Evolutionary conservation across 2,113 vertebrate species (phyloP).

Genomic region (Psittacara wagleri): DNA sequence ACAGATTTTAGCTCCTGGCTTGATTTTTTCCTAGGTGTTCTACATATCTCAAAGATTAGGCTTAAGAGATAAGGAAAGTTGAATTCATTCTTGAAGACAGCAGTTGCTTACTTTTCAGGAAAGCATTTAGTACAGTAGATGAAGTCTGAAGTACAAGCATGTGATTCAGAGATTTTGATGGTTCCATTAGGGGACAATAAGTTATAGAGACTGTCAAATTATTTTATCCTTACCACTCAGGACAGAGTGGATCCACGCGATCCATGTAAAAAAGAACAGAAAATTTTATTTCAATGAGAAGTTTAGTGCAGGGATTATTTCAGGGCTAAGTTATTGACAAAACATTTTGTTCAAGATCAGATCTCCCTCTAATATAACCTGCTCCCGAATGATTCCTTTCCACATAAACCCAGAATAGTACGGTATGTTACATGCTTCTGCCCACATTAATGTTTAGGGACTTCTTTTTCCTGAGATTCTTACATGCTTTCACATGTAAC

Average conservation of each 20-base stretch:
- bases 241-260: background rate
- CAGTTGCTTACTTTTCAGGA: background rate
- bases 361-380: background rate
- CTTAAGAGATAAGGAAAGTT: background rate
- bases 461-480: background rate
- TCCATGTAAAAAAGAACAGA: background rate
- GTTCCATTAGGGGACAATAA: background rate
- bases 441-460: background rate
- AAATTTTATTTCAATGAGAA: background rate
- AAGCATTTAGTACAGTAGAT: background rate
- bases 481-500: background rate
- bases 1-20: background rate
- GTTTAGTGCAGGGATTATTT: background rate
- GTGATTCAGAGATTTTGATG: background rate
- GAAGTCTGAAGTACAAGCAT: background rate
- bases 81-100: background rate
- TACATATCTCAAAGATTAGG: background rate
- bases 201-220: background rate
- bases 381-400: background rate
- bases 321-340: background rate
- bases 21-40: background rate
- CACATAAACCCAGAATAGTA: background rate
- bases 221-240: background rate
- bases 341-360: background rate
- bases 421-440: background rate